Conservation (phyloP, 2,797 vertebrate species). For the Xenentodon cancila region DNA sequence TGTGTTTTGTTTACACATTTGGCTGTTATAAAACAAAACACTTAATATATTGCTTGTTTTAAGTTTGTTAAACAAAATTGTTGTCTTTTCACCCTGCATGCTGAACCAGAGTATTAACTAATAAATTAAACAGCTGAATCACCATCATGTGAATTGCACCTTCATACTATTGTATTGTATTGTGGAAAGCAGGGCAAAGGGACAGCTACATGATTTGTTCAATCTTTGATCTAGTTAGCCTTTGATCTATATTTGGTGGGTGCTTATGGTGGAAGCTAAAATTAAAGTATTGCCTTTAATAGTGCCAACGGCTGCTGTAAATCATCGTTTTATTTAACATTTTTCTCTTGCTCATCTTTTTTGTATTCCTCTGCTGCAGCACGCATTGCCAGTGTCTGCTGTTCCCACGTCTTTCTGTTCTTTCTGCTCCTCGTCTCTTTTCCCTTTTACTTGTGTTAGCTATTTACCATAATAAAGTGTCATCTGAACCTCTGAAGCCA, state of each 20-base stretch:
- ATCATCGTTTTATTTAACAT: conserved; percentile 20
- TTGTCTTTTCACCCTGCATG: conserved; percentile 16
- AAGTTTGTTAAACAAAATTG: neutral
- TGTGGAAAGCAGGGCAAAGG: conserved; percentile 52
- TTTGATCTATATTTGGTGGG: conserved; percentile 70
- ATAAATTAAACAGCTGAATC: conserved; percentile 4
- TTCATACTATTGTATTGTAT: conserved; percentile 44
- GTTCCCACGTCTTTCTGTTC: conserved; percentile 5
- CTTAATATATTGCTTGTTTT: too few relatives aligned
- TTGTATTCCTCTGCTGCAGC: neutral
- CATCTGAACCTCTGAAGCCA: conserved; percentile 32
- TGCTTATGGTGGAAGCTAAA: conserved; percentile 40
- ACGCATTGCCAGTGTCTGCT: conserved; percentile 10
- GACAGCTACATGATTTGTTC: conserved; percentile 56
- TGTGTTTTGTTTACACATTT: too few relatives aligned
- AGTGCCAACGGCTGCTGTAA: conserved; percentile 41
- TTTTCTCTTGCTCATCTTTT: conserved; percentile 20
- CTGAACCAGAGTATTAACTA: conserved; percentile 17
- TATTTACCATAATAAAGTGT: conserved; percentile 53
- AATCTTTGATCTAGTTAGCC: conserved; percentile 61
- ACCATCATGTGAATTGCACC: conserved; percentile 35
- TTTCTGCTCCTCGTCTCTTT: neutral
- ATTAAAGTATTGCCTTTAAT: conserved; percentile 47
- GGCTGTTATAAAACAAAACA: too few relatives aligned
- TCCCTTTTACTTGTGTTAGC: conserved; percentile 1